Percentiles rank a stretch among this genome's conserved stretches.
Evolutionary conservation across 2,113 vertebrate species (phyloP).

Genomic region (Tretioscincus oriximinensis): DNA sequence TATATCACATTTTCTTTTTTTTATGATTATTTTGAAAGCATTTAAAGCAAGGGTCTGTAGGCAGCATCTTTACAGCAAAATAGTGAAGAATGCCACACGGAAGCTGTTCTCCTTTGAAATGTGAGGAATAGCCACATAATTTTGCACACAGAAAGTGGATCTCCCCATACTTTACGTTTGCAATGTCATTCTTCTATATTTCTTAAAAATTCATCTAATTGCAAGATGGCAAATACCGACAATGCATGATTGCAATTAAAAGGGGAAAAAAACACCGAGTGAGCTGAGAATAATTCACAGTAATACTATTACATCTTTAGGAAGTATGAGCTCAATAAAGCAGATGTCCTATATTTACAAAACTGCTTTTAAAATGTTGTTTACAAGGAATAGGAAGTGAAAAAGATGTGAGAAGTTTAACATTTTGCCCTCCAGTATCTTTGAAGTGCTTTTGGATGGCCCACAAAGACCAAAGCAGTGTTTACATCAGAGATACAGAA

Average conservation of each 20-base stretch:
- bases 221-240: slow-evolving; percentile 62
- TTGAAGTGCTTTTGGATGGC: slow-evolving; percentile 31
- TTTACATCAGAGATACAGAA: slow-evolving; percentile 4
- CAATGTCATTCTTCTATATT: slow-evolving; percentile 46
- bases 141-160: slow-evolving; percentile 26
- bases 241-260: slow-evolving; percentile 65
- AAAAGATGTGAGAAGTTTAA: slow-evolving; percentile 41
- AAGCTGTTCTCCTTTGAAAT: slow-evolving; percentile 15
- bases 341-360: slow-evolving; percentile 72
- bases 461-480: slow-evolving; percentile 14
- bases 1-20: background rate
- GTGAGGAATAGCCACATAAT: slow-evolving; percentile 18
- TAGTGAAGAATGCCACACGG: background rate
- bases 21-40: slow-evolving; percentile 1
- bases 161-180: slow-evolving; percentile 31
- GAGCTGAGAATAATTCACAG: slow-evolving; percentile 67
- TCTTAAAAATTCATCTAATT: slow-evolving; percentile 62
- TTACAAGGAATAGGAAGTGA: slow-evolving; percentile 41
- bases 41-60: background rate
- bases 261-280: slow-evolving; percentile 56
- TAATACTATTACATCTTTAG: slow-evolving; percentile 60
- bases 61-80: background rate
- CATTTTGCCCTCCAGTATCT: slow-evolving; percentile 35
- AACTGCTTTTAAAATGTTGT: slow-evolving; percentile 66
- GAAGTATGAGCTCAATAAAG: slow-evolving; percentile 69